A percentile compares a stretch with the other conserved stretches of the same genome.
Conservation (phyloP, 2,797 vertebrate species). For the Periparus ater region DNA sequence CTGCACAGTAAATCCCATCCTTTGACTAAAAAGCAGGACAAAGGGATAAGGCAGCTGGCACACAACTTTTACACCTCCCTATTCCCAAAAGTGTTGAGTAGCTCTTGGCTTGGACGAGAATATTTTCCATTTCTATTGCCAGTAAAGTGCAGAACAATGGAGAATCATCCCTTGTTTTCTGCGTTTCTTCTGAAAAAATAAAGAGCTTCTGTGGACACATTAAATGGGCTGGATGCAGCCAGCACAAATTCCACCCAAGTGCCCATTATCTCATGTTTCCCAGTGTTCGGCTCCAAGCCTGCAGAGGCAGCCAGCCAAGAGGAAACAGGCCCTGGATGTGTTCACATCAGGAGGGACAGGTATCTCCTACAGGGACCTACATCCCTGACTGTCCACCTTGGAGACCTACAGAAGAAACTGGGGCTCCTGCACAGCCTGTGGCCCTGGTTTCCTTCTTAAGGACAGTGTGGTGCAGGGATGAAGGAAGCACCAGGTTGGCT, state of each 20-base stretch:
- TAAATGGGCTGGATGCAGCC: constrained; percentile 1
- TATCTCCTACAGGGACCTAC: neutral
- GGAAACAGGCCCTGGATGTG: neutral
- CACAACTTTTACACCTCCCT: neutral
- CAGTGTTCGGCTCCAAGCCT: neutral
- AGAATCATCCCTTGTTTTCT: constrained; percentile 14
- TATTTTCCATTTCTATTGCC: constrained; percentile 37
- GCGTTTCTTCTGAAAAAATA: neutral
- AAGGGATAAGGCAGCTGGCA: constrained; percentile 15
- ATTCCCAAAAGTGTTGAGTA: neutral
- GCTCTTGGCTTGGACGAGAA: neutral
- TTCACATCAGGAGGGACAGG: neutral
- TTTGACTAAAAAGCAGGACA: neutral
- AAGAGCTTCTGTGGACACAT: neutral
- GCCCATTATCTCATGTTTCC: constrained; percentile 19
- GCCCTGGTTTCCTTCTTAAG: neutral
- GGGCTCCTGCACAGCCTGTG: neutral
- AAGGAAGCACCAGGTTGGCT: neutral
- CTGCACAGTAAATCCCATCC: neutral
- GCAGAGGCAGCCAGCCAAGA: neutral
- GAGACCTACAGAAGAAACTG: neutral
- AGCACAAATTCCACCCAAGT: neutral
- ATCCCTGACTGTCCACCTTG: neutral
- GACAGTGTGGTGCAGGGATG: neutral
- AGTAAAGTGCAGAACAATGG: neutral